These are phyloP conservation scores for Amphipoea lucens DNA, from an alignment of 2,888 invertebrate genomes.

Conservation along the genomic window DNA sequence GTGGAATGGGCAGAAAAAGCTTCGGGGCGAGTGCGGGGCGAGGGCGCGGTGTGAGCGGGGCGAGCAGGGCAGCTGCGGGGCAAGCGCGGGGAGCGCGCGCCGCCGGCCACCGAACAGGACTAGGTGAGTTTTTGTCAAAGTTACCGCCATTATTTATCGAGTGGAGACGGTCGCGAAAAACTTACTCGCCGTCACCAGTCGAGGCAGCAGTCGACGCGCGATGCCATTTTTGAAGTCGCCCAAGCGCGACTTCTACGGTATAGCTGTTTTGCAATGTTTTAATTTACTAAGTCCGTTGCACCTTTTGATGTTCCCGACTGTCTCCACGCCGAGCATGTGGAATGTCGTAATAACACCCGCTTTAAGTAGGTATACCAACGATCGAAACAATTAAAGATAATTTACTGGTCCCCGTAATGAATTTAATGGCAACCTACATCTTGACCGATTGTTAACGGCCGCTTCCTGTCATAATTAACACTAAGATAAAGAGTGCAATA, in stretches of 20 bases:
- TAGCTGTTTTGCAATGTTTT: conserved; percentile 88
- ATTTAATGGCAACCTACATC: conserved; percentile 63
- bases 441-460: conserved; percentile 58
- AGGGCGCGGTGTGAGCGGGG: conserved; percentile 61
- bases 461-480: conserved; percentile 61
- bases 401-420: conserved; percentile 59
- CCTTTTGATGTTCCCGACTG: conserved; percentile 86
- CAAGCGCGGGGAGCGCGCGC: conserved; percentile 81
- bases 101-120: conserved; percentile 88
- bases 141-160: conserved; percentile 90
- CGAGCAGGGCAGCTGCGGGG: conserved; percentile 66
- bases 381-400: conserved; percentile 63
- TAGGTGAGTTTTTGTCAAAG: conserved; percentile 91
- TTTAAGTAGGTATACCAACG: conserved; percentile 45
- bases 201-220: conserved; percentile 72
- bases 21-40: conserved; percentile 70
- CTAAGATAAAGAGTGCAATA: conserved; percentile 60
- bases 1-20: conserved; percentile 88
- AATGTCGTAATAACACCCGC: conserved; percentile 69
- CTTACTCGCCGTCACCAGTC: conserved; percentile 84
- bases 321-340: conserved; percentile 76
- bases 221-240: conserved; percentile 88
- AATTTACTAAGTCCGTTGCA: conserved; percentile 81
- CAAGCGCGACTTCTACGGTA: conserved; percentile 83
- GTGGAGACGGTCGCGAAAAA: conserved; percentile 90